Conservation (phyloP, 2,797 vertebrate genomes). For the Myiothlypis chrysogaster region DNA sequence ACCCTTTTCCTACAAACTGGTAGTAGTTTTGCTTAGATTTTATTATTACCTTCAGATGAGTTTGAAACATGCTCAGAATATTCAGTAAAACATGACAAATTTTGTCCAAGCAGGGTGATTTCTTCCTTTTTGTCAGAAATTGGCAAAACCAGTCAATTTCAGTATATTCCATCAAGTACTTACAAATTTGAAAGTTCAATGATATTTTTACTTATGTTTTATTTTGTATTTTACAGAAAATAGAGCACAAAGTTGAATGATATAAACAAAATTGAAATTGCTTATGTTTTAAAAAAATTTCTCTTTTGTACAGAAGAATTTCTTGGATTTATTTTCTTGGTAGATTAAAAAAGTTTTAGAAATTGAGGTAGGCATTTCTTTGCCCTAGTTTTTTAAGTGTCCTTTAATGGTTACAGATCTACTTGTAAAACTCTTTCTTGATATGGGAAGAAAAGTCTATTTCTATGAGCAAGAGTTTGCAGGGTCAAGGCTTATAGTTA, state of each 20-base stretch:
- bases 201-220: neutral
- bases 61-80: neutral
- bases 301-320: constrained; percentile 21
- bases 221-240: neutral
- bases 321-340: constrained; percentile 29
- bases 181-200: neutral
- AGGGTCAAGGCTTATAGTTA: constrained; percentile 47
- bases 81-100: neutral
- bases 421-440: constrained; percentile 1
- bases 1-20: neutral
- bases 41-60: neutral
- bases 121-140: neutral
- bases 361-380: constrained; percentile 45
- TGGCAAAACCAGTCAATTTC: neutral
- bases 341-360: constrained; percentile 54
- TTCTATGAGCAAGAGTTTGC: neutral
- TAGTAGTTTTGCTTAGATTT: neutral
- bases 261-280: constrained; percentile 27
- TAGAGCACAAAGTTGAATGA: constrained; percentile 45
- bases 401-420: constrained; percentile 20
- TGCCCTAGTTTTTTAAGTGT: constrained; percentile 55
- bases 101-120: neutral
- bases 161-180: neutral
- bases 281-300: neutral
- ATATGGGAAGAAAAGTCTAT: neutral